Percentiles rank a stretch among this genome's conserved stretches.
These are phyloP conservation scores for Apodemia mormo DNA, from an alignment of 2,888 invertebrate genomes.

Conservation along the genomic window DNA sequence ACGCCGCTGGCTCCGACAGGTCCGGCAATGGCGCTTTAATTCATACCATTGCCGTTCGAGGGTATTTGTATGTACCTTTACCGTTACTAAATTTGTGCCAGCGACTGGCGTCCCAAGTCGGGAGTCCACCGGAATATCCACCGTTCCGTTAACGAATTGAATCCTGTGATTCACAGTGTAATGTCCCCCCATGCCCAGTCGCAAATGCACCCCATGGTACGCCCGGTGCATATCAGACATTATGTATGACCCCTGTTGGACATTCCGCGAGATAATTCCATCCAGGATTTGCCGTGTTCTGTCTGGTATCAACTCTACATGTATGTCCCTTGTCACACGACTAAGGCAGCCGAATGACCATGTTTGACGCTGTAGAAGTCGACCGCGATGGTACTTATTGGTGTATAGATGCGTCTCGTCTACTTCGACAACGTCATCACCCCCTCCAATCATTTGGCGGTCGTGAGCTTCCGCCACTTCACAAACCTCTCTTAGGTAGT, in stretches of 20 bases:
- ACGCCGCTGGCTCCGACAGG: conserved; percentile 7
- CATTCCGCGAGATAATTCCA: neutral
- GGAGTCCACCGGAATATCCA: neutral
- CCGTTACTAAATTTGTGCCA: neutral
- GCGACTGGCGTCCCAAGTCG: neutral
- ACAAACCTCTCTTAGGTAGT: no score
- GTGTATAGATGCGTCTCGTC: neutral
- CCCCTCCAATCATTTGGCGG: neutral
- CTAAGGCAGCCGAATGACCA: neutral
- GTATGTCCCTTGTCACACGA: neutral
- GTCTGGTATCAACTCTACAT: neutral
- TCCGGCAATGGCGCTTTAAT: conserved; percentile 14
- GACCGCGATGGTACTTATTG: conserved; percentile 4
- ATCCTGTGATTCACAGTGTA: neutral
- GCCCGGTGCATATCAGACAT: neutral
- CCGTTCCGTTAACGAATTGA: neutral
- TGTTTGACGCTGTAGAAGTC: conserved; percentile 5
- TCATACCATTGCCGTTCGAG: conserved; percentile 12
- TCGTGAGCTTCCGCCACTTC: no score
- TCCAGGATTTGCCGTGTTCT: neutral
- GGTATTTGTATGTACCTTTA: neutral
- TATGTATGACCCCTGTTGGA: neutral
- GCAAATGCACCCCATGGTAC: neutral
- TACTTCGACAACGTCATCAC: neutral
- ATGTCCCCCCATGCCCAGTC: neutral